Evolutionary conservation across 1,140 invertebrate genomes (phyloP), one percentile per base, ranked within the genome.

Genomic region (Zaprionus davidi): DNA sequence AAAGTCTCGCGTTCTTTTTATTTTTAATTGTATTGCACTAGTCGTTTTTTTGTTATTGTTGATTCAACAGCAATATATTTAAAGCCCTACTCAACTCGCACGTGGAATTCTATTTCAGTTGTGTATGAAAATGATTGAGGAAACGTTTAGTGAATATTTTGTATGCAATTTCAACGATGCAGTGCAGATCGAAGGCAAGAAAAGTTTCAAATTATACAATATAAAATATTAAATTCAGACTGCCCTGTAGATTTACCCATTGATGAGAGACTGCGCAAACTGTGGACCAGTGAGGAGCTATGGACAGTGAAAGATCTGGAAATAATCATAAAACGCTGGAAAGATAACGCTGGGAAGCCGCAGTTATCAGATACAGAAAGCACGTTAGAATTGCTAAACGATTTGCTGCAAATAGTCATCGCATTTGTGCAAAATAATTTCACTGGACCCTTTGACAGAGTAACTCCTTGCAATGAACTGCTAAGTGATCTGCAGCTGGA

Each of bases 391-490:
- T 53, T 49, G 15, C 44, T 86, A 1, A 70, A 66, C 13, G 73
- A 84, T 36, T 81, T 82, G 2, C 53, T 92, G 1, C 76, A 66
- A 15, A 94, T 95, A 69, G 92, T 97, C 13, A 94, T 96, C 62
- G 93, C 94, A 44, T 98, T 98, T 93, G 94, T 97, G 68, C 96
- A 97, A 93, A 94, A 93, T 41, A 98, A 98, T 93, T 98, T 96
- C 94, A 96, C 95, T 67, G 96, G 97, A 11, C 96, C 96, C n/a
- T 91, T 94, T 71, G 81, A 93, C 74, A 76, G 93, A 51, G 11
- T 81, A 5, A 53, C 41, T 13, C 59, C 65, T 1, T 82, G 76
- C 26, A 64, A 72, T 34, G 57, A 78, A 70, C 70, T 91, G 34
- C n/a, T 82, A 22, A 31, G 13, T 12, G 24, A 55, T 2, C 7